Evolutionary conservation across 2,113 vertebrate species (phyloP), one percentile per base, ranked within the genome.

Genomic region (Psilopsiagon aymara): DNA sequence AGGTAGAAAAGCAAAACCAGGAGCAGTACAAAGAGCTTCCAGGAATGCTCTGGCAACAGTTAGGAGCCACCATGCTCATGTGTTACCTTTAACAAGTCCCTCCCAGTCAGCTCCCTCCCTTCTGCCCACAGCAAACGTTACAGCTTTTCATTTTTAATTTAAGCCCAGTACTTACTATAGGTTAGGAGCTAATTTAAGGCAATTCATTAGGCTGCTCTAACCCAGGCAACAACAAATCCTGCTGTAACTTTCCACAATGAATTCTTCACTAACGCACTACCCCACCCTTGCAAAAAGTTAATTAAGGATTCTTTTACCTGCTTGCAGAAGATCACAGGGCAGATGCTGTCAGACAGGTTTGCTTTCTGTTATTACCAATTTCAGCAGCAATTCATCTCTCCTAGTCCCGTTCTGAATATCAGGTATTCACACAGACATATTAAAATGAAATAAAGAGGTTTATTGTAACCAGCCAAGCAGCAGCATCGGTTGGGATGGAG

Each of bases 271-370:
- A 82, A 92, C 74, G 70, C 16, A 60, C 13, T 19, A 75, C 95
- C 73, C 68, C 92, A 68, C 96, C 90, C 92, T 64, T n/a, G 44
- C 73, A 84, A 84, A 81, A 88, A 57, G 73, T 81, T 95, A 90
- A 97, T 96, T 95, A 96, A 93, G 70, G 39, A 77, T 91, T 51
- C 73, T 86, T 91, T 64, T 76, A 86, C 88, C 70, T 85, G 88
- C 74, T 85, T 35, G 29, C 81, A 76, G 82, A 91, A 95, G 88
- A 94, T 91, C 94, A 95, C 37, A 95, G 62, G 83, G 79, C 64
- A 77, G 85, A 88, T 91, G 79, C 78, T 75, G 94, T 64, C 90
- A 94, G 83, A 95, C 93, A 86, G 92, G 92, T 94, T 96, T 92
- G 62, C 77, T 80, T 81, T 82, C 85, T 94, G 60, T 84, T 93